phyloP scores from a whole-genome alignment of 2,113 vertebrate species.

The Gobio gobio region DNA sequence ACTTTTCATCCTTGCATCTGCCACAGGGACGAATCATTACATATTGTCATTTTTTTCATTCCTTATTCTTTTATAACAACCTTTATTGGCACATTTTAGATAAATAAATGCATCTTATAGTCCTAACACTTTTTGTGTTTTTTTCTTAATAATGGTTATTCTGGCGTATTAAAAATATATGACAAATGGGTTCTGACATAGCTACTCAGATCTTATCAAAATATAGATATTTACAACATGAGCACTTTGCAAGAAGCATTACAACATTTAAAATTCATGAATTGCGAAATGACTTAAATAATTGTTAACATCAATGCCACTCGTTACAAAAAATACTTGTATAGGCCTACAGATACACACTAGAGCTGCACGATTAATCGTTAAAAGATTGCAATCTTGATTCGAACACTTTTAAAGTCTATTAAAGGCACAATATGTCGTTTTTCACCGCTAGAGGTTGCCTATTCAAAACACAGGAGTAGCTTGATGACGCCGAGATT shows the following conservation, averaged over 20 bases:
- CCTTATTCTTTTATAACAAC: conserved; percentile 41
- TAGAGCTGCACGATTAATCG: no score
- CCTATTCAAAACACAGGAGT: no score
- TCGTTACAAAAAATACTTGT: conserved; percentile 16
- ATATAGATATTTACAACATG: conserved; percentile 73
- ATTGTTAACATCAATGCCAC: conserved; percentile 5
- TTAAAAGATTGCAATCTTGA: no score
- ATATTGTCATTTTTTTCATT: conserved; percentile 13
- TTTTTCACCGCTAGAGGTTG: no score
- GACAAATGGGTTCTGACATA: conserved; percentile 36
- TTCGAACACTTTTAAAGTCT: no score
- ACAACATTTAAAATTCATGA: conserved; percentile 50
- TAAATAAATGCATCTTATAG: conserved; percentile 38
- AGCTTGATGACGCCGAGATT: no score
- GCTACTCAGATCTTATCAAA: conserved; percentile 68
- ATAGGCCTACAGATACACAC: no score
- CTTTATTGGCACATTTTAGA: conserved; percentile 32
- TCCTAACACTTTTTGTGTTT: background rate
- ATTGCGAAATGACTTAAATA: conserved; percentile 46
- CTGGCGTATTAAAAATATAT: conserved; percentile 11
- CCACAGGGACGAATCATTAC: conserved; percentile 32
- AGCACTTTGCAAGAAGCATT: conserved; percentile 65
- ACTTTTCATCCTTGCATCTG: background rate
- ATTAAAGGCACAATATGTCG: no score
- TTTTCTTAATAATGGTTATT: background rate